These are phyloP conservation scores for Melierax canorus DNA, from an alignment of 2,113 vertebrate genomes.

Conservation along the genomic window DNA sequence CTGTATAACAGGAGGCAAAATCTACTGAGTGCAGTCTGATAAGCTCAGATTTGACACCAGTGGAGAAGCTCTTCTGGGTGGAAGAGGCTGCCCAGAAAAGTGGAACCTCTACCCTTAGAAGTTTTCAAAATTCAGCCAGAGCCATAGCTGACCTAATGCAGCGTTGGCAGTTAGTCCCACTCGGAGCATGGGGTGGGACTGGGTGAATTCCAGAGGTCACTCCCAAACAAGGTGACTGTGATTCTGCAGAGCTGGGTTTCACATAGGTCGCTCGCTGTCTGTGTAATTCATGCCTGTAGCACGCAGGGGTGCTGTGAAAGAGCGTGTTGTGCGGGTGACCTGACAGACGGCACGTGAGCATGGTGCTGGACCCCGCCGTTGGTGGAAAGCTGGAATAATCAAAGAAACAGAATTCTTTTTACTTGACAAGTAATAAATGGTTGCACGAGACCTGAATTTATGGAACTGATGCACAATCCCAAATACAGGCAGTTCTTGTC, in stretches of 20 bases:
- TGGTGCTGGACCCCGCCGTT: not conserved
- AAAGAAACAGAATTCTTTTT: not conserved
- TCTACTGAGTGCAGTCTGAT: not conserved
- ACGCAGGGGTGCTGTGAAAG: rapidly evolving
- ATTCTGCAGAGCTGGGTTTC: not conserved
- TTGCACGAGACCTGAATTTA: not conserved
- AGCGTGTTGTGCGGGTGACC: rapidly evolving
- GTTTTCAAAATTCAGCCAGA: not conserved
- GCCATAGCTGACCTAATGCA: not conserved
- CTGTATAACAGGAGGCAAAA: not conserved
- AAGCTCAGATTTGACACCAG: not conserved
- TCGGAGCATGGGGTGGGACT: not conserved
- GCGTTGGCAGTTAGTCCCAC: rapidly evolving
- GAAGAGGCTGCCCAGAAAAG: not conserved
- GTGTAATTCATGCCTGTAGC: not conserved
- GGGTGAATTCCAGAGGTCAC: not conserved
- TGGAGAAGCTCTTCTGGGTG: not conserved
- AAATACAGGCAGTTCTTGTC: not conserved
- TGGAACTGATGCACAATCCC: not conserved
- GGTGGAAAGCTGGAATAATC: not conserved
- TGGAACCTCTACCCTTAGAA: not conserved
- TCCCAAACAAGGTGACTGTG: not conserved
- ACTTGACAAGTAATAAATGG: not conserved
- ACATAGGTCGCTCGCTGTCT: not conserved
- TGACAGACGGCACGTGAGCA: rapidly evolving